Evolutionary conservation across 2,113 vertebrate genomes (phyloP), one percentile per base, ranked within the genome.

Genomic region (Murina feae): DNA sequence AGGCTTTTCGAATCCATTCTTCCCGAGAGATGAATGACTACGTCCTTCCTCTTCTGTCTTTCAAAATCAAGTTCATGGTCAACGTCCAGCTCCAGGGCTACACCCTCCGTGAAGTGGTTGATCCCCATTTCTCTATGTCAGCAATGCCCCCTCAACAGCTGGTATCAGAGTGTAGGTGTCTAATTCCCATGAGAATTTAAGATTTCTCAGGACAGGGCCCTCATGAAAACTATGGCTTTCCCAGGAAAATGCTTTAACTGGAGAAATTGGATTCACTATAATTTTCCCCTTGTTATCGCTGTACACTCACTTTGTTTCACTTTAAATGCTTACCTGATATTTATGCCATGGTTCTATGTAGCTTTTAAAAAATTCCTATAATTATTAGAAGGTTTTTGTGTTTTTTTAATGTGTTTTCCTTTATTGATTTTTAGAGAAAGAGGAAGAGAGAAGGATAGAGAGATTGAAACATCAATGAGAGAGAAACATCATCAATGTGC

Each of bases 281-380:
- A 69, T 30, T 93, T 93, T 63, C 84, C 71, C 63, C 30, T 86
- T 86, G 5, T 82, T 95, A 78, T 69, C 39, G 14, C 11, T 16
- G 5, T n/a, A 76, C 0, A 78, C 4, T 89, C 0, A 78, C 4
- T 89, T 74, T 32, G 55, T 79, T 90, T 88, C 9, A 91, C 16
- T 87, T 88, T 51, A 95, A 90, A 92, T 63, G 47, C 23, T 96
- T 93, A 85, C 68, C 91, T 84, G 18, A 71, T 79, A 96, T 51
- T 30, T 80, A 87, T 66, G 6, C 20, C 65, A 80, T 35, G n/a
- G 35, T 81, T 88, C 65, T 68, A 66, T n/a, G 2, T 42, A 75
- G 23, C 20, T 76, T 76, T 80, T 90, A 14, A 69, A 94, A 86
- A 74, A 35, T 44, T 55, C 21, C 68, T 79, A 9, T 23, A 83